phyloP scores from a whole-genome alignment of 2,888 invertebrate species.

The Drosophila paramelanica region DNA sequence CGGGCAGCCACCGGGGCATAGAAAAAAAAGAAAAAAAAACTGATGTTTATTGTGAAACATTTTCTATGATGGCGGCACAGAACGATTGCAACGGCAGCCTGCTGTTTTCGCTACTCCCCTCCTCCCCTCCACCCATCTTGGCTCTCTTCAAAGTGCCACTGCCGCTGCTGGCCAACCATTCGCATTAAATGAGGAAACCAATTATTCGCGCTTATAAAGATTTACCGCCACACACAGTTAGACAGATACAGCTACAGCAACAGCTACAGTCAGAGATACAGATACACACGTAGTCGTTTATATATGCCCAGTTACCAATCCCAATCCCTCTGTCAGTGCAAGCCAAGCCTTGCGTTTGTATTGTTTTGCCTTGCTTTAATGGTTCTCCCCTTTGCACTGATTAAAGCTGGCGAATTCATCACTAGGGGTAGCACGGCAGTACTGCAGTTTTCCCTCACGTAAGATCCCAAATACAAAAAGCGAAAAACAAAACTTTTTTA shows the following conservation, averaged over 20 bases:
- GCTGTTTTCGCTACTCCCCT: conserved; percentile 16
- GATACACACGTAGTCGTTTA: conserved; percentile 45
- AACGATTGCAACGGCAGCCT: conserved; percentile 61
- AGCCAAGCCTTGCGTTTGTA: conserved; percentile 46
- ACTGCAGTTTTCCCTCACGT: not conserved
- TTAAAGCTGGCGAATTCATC: conserved; percentile 63
- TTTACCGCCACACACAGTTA: conserved; percentile 70
- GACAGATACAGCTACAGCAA: conserved; percentile 34
- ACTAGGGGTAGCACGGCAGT: not conserved
- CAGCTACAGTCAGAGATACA: conserved; percentile 47
- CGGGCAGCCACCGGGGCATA: conserved; percentile 9
- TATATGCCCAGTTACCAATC: conserved; percentile 38
- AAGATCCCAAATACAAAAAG: not conserved
- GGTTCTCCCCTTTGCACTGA: conserved; percentile 42
- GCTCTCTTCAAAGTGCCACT: conserved; percentile 18
- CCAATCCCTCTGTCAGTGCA: conserved; percentile 14
- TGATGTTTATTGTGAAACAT: conserved; percentile 76
- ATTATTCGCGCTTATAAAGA: conserved; percentile 83
- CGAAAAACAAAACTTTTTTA: not conserved
- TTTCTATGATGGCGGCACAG: conserved; percentile 65
- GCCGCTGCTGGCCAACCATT: conserved; percentile 66
- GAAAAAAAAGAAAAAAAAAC: conserved; percentile 20
- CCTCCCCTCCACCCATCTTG: not conserved
- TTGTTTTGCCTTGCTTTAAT: conserved; percentile 33
- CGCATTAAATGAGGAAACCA: conserved; percentile 84